These are phyloP conservation scores for Drosophila micromelanica DNA, from an alignment of 1,140 invertebrate genomes.

Conservation along the genomic window DNA sequence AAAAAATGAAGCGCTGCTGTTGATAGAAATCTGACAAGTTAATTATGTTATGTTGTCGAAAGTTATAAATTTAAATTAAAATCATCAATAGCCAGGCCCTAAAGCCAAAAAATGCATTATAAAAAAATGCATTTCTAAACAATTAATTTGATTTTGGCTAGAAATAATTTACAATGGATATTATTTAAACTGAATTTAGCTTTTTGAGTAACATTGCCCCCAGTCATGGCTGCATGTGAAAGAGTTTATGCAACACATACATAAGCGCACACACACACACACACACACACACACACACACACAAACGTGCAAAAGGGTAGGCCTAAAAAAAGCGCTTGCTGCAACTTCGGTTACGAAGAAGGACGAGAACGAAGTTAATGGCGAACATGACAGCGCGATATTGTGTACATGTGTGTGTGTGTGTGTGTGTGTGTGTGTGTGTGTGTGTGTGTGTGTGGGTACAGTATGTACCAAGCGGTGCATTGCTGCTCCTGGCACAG, in stretches of 20 bases:
- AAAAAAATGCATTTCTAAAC: too few species aligned
- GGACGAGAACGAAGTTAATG: constrained; percentile 50
- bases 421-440: constrained; percentile 11
- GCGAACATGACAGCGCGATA: constrained; percentile 60
- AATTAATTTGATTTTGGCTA: too few species aligned
- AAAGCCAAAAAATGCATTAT: too few species aligned
- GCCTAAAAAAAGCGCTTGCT: constrained; percentile 69
- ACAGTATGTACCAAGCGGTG: constrained; percentile 83
- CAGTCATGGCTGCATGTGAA: neutral
- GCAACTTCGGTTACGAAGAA: constrained; percentile 49
- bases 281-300: constrained; percentile 4
- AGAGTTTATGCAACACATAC: constrained; percentile 33
- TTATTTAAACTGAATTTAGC: constrained; percentile 10
- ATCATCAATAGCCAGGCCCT: too few species aligned
- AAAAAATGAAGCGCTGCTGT: too few species aligned
- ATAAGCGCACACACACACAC: constrained; percentile 12
- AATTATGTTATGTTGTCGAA: too few species aligned
- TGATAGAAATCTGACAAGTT: too few species aligned
- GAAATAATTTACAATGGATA: neutral
- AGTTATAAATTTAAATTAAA: neutral
- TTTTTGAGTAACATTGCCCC: constrained; percentile 3
- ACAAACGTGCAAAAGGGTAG: constrained; percentile 58
- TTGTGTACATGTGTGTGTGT: constrained; percentile 2
- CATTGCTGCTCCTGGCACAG: constrained; percentile 78
- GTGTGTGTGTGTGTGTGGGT: constrained; percentile 52